Percentiles rank a stretch among this genome's conserved stretches.
phyloP scores from a whole-genome alignment of 2,797 vertebrate genomes.

The Ctenosaura bakeri region DNA sequence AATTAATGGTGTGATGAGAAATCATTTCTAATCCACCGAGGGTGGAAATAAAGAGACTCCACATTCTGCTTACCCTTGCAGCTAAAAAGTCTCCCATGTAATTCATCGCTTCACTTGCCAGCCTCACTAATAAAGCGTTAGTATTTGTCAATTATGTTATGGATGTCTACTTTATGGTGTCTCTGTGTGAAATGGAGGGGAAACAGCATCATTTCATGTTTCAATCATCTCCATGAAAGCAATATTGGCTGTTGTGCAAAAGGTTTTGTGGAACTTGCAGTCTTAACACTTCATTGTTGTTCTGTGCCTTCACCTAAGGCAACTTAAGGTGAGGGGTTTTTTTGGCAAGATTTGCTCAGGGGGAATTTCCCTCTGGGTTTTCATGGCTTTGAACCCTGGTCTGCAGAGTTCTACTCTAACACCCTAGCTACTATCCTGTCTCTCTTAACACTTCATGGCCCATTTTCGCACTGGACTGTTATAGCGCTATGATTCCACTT shows the following conservation, averaged over 20 bases:
- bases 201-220: slow-evolving; percentile 15
- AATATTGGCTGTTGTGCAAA: slow-evolving; percentile 7
- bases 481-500: no score
- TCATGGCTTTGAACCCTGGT: no score
- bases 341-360: no score
- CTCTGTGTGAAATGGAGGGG: slow-evolving; percentile 10
- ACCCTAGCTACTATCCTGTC: no score
- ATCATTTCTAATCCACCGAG: slow-evolving; percentile 53
- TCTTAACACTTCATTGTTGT: not conserved
- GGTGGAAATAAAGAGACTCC: slow-evolving; percentile 46
- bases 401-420: no score
- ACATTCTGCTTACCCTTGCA: slow-evolving; percentile 38
- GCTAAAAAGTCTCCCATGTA: slow-evolving; percentile 10
- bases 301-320: no score
- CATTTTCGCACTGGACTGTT: no score
- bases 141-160: slow-evolving; percentile 13
- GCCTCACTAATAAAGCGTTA: not conserved
- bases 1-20: slow-evolving; percentile 40
- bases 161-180: not conserved
- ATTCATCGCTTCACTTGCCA: slow-evolving; percentile 25
- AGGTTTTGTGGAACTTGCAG: not conserved
- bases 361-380: no score
- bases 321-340: no score
- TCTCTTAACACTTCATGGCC: no score
- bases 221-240: not conserved